Conservation (phyloP, 2,797 vertebrate species). For the Aldrovandia affinis region DNA sequence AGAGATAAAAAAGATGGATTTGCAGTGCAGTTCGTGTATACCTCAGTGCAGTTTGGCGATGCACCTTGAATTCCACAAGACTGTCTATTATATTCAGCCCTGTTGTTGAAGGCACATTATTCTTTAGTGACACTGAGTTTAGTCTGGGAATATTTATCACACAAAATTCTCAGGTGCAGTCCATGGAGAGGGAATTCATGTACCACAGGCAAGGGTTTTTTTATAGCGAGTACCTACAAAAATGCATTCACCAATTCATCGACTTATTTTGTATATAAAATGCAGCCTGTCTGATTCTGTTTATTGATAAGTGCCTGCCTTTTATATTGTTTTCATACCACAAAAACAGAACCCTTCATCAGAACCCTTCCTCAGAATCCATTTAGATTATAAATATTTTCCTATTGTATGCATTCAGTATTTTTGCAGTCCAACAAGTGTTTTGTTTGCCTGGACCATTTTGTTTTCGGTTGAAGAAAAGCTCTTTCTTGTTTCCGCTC, state of each 20-base stretch:
- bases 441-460: background rate
- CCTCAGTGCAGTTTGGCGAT: background rate
- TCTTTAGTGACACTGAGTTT: background rate
- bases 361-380: background rate
- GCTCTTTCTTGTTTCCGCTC: background rate
- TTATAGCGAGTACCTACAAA: constrained; percentile 10
- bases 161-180: background rate
- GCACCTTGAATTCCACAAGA: background rate
- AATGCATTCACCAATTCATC: background rate
- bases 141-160: background rate
- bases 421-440: background rate
- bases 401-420: background rate
- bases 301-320: background rate
- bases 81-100: background rate
- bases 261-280: background rate
- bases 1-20: background rate
- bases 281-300: background rate
- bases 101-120: background rate
- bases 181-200: background rate
- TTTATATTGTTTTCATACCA: background rate
- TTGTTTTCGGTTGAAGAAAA: background rate
- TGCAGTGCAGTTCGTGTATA: background rate
- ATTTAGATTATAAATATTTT: background rate
- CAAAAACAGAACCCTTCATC: background rate
- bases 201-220: background rate